phyloP scores from a whole-genome alignment of 2,113 vertebrate genomes.

The Xyliphius kryptos region DNA sequence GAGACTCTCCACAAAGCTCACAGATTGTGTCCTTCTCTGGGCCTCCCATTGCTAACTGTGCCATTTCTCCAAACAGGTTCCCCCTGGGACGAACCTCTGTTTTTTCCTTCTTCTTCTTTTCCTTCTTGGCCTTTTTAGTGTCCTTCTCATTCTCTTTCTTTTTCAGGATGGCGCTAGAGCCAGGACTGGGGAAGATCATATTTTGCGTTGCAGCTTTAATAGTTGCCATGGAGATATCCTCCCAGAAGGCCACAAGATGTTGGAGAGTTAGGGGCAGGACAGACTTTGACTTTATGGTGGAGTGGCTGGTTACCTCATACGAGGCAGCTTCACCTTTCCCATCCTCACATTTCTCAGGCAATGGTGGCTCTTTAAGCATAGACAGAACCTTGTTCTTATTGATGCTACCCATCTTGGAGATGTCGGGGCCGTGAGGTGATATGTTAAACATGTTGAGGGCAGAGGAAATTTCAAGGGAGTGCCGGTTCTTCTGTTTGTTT shows the following conservation, averaged over 20 bases:
- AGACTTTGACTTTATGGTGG: slow-evolving; percentile 77
- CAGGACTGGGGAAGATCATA: slow-evolving; percentile 98
- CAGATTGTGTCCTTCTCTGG: slow-evolving; percentile 98
- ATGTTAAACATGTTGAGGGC: slow-evolving; percentile 98
- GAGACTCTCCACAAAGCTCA: slow-evolving; percentile 93
- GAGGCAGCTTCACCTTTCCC: slow-evolving; percentile 74
- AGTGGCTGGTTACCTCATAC: slow-evolving; percentile 76
- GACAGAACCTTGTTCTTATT: slow-evolving; percentile 98
- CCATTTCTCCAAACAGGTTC: slow-evolving; percentile 98
- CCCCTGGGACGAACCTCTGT: slow-evolving; percentile 87
- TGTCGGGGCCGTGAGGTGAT: slow-evolving; percentile 91
- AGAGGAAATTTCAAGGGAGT: slow-evolving; percentile 96
- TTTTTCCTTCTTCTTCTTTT: slow-evolving; percentile 98
- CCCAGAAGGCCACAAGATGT: slow-evolving; percentile 97
- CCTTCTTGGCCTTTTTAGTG: slow-evolving; percentile 88
- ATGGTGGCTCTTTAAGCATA: slow-evolving; percentile 93
- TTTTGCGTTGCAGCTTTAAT: slow-evolving; percentile 98
- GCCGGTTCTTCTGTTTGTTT: slow-evolving; percentile 92
- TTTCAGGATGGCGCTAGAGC: slow-evolving; percentile 92
- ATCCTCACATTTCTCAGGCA: slow-evolving; percentile 93
- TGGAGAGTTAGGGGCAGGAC: slow-evolving; percentile 91
- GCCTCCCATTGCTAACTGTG: slow-evolving; percentile 92
- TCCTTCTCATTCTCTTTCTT: slow-evolving; percentile 97
- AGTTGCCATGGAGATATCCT: slow-evolving; percentile 95
- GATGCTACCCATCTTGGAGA: slow-evolving; percentile 99